Conservation (phyloP, 2,888 invertebrate species). For the Xylota sylvarum region DNA sequence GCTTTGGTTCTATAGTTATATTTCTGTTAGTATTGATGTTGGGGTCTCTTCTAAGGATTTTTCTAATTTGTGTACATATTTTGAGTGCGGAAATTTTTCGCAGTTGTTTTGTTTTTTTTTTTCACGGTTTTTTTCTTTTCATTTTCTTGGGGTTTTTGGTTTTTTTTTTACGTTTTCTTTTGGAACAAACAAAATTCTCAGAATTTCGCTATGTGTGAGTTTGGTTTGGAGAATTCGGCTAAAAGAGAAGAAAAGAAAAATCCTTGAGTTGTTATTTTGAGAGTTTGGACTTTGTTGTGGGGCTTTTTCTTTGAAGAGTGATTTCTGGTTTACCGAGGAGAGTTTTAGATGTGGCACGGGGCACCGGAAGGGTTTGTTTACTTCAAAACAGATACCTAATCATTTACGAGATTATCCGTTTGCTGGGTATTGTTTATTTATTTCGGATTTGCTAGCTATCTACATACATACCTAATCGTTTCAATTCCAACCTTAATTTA, state of each 20-base stretch:
- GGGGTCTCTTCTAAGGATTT: conserved; percentile 45
- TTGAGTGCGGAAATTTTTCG: conserved; percentile 49
- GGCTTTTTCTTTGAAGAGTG: conserved; percentile 22
- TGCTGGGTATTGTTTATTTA: neutral
- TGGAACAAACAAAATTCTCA: conserved; percentile 68
- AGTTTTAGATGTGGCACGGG: neutral
- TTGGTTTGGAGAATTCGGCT: conserved; percentile 49
- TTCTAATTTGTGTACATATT: conserved; percentile 51
- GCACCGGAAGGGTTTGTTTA: neutral
- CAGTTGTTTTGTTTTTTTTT: neutral
- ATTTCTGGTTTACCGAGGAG: neutral
- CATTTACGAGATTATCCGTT: neutral
- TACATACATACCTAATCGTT: neutral
- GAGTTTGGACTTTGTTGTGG: conserved; percentile 47
- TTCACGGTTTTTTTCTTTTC: conserved; percentile 13
- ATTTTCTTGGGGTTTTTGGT: conserved; percentile 18
- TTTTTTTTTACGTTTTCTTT: conserved; percentile 19
- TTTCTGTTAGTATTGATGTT: conserved; percentile 20
- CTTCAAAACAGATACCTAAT: neutral
- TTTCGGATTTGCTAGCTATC: neutral
- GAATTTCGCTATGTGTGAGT: conserved; percentile 72
- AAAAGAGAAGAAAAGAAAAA: conserved; percentile 40
- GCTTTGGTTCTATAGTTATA: conserved; percentile 6
- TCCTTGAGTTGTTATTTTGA: conserved; percentile 55
- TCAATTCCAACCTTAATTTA: neutral